Base-by-base conservation (phyloP, 2,797 vertebrate genomes). In the Esox masquinongy region DNA sequence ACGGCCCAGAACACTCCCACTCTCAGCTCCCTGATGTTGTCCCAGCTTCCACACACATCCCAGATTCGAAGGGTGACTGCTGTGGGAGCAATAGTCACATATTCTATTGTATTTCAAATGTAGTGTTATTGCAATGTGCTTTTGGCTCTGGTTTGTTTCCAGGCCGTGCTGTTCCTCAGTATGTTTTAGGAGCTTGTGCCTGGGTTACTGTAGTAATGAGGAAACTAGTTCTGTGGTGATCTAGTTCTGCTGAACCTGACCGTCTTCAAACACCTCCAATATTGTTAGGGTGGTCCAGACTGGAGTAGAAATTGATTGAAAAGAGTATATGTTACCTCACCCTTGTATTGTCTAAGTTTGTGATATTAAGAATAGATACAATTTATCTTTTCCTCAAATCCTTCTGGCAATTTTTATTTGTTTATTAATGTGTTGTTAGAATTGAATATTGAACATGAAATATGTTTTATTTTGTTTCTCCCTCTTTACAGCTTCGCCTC, bases 401-500 rank as follows among this genome's bases (percentile, higher is more conserved):
- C 19, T n/a, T 2, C 6, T 53, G 6, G 19, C 17, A n/a, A 31
- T 31, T 1, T 31, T 31, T 31, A 31, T 31, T 31, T 53, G 17
- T 17, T 51, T 0, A 51, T 51, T 51, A 51, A 17, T 5, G 15
- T 51, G 19, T 53, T 53, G 50, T 53, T 53, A 53, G 50, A 53
- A 5, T 53, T 4, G 0, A 53, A 53, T 53, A 63, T 26, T 14
- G 11, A 63, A 24, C 26, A 63, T 63, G 2, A 9, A 29, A 2
- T 63, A 16, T 71, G 15, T 53, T 53, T 11, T n/a, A 3, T 51
- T 12, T n/a, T 24, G n/a, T 69, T 43, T 75, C n/a, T 69, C 14
- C 34, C n/a, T 1, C 22, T 8, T 50, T 78, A 72, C 83, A 94
- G 94, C 36, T 94, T 94, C n/a, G 89, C 88, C n/a, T 86, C 93